Conservation (phyloP, 2,797 vertebrate genomes). For the Anguilla pacifica region DNA sequence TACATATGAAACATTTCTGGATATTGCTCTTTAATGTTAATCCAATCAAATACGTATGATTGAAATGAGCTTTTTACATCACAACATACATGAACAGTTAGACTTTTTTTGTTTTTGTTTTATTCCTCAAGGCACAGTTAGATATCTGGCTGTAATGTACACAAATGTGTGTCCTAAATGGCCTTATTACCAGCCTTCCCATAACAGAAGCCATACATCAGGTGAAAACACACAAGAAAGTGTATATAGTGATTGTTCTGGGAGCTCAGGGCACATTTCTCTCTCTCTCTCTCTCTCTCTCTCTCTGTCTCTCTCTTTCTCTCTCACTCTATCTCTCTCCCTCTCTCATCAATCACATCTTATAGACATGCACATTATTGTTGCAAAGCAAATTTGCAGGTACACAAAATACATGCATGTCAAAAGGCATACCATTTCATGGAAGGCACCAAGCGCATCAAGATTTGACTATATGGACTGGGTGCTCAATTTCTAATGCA, state of each 20-base stretch:
- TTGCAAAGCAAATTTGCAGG: background rate
- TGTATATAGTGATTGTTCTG: constrained; percentile 77
- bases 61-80: constrained; percentile 48
- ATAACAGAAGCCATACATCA: constrained; percentile 73
- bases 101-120: constrained; percentile 62
- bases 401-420: background rate
- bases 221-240: constrained; percentile 71
- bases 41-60: constrained; percentile 48
- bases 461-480: background rate
- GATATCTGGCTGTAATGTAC: constrained; percentile 75
- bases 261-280: constrained; percentile 76
- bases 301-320: constrained; percentile 38
- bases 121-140: constrained; percentile 68
- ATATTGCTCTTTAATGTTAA: constrained; percentile 20
- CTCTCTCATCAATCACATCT: constrained; percentile 45
- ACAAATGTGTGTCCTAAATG: constrained; percentile 77
- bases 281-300: constrained; percentile 36
- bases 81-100: constrained; percentile 52
- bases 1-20: constrained; percentile 2
- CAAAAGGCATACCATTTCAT: background rate
- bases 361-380: background rate
- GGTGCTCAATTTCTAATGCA: background rate
- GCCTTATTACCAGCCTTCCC: constrained; percentile 77
- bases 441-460: background rate
- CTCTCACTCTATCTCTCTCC: constrained; percentile 44